Percentiles rank a stretch among this genome's conserved stretches.
Conservation (phyloP, 1,140 invertebrate species). For the Trachymyrmex septentrionalis region DNA sequence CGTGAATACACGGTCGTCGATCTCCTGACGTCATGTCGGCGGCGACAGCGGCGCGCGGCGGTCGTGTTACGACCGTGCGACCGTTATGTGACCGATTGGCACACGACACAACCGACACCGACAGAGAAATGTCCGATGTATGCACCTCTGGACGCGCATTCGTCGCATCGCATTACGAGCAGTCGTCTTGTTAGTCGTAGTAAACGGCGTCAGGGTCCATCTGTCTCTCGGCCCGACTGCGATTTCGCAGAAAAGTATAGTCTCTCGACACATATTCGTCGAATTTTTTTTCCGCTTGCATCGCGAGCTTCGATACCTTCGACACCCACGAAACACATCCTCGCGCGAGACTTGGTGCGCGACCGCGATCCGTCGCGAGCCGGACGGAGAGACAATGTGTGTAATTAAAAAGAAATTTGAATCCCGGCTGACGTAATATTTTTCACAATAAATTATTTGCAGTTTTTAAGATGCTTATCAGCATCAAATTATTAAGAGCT, state of each 20-base stretch:
- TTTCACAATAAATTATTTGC: no score
- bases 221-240: not conserved
- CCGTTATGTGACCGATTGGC: conserved; percentile 85
- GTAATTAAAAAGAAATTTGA: no score
- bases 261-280: not conserved
- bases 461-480: no score
- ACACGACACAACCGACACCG: conserved; percentile 72
- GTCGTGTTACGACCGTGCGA: conserved; percentile 83
- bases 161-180: conserved; percentile 42
- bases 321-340: not conserved
- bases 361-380: not conserved
- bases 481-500: no score
- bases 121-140: conserved; percentile 49
- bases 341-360: not conserved
- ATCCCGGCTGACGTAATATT: no score
- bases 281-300: not conserved
- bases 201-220: not conserved
- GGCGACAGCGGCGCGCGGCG: conserved; percentile 71
- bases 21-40: conserved; percentile 77
- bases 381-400: not conserved
- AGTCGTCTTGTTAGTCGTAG: conserved; percentile 1
- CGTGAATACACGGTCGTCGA: conserved; percentile 70
- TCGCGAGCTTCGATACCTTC: not conserved
- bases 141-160: conserved; percentile 71
- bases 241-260: conserved; percentile 20